Percentiles rank a stretch among this genome's conserved stretches.
Evolutionary conservation across 2,888 invertebrate species (phyloP).

Genomic region (Ernsta delagoae): DNA sequence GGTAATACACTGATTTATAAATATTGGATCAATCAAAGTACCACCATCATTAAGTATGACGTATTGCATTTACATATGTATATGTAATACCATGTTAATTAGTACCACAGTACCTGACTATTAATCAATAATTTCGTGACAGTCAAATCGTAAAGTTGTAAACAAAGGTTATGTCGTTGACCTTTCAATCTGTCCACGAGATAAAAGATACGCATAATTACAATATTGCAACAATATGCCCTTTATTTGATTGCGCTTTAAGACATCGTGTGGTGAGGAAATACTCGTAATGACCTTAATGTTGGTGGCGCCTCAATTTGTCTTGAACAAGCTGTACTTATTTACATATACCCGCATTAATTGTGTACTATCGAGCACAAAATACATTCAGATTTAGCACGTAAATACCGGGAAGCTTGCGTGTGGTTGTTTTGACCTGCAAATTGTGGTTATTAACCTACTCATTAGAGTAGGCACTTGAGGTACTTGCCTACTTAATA

Average conservation of each 20-base stretch:
- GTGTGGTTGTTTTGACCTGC: too few species aligned
- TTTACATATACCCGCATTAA: conserved; percentile 4
- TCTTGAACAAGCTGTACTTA: conserved; percentile 9
- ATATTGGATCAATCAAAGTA: too few species aligned
- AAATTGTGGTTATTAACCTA: too few species aligned
- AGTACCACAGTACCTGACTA: neutral
- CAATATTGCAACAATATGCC: conserved; percentile 23
- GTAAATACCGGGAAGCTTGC: too few species aligned
- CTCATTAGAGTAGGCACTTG: too few species aligned
- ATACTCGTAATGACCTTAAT: conserved; percentile 24
- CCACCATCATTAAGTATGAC: too few species aligned
- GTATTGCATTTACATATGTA: too few species aligned
- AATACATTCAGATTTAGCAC: too few species aligned
- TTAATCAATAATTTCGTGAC: neutral
- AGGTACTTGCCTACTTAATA: too few species aligned
- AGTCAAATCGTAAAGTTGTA: neutral
- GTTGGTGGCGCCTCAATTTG: conserved; percentile 15
- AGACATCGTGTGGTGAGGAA: conserved; percentile 20
- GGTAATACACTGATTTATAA: too few species aligned
- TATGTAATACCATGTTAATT: neutral
- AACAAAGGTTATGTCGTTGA: conserved; percentile 5
- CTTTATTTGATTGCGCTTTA: conserved; percentile 29
- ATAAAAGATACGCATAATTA: conserved; percentile 28
- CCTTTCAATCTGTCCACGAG: conserved; percentile 22
- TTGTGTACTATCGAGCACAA: neutral